Evolutionary conservation across 2,113 vertebrate genomes (phyloP).

Genomic region (Anser brachyrhynchus): DNA sequence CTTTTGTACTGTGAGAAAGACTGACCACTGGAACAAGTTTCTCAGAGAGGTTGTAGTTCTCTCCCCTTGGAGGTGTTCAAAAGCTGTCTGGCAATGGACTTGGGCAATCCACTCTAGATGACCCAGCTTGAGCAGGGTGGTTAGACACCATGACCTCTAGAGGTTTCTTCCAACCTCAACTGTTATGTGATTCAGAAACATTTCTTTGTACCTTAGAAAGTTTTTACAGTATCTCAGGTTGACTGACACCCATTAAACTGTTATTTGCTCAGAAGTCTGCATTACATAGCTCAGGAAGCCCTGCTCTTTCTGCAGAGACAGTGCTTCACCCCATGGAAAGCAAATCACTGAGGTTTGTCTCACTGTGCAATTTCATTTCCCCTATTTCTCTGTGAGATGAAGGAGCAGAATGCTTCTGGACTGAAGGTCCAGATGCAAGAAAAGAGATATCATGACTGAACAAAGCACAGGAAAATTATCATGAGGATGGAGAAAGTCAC

Average conservation of each 20-base stretch:
- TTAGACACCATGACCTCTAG: not conserved
- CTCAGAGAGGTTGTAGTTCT: not conserved
- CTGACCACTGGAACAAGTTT: not conserved
- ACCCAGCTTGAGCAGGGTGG: not conserved
- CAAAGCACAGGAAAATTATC: not conserved
- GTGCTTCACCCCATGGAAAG: not conserved
- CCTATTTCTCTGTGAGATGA: not conserved
- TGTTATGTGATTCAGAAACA: not conserved
- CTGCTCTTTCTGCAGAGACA: not conserved
- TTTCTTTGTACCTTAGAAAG: not conserved
- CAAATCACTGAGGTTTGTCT: not conserved
- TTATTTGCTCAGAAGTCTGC: not conserved
- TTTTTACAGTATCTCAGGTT: not conserved
- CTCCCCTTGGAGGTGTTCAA: not conserved
- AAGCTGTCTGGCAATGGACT: not conserved
- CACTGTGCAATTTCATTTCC: not conserved
- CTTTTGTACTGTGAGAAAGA: not conserved
- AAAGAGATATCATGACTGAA: not conserved
- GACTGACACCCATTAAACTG: not conserved
- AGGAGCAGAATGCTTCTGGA: not conserved
- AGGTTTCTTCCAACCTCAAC: not conserved
- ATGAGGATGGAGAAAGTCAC: not conserved
- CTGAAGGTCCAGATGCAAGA: not conserved
- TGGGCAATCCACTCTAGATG: not conserved
- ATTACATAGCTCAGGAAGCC: not conserved